Conservation (phyloP, 2,113 vertebrate genomes). For the Tauraco erythrolophus region DNA sequence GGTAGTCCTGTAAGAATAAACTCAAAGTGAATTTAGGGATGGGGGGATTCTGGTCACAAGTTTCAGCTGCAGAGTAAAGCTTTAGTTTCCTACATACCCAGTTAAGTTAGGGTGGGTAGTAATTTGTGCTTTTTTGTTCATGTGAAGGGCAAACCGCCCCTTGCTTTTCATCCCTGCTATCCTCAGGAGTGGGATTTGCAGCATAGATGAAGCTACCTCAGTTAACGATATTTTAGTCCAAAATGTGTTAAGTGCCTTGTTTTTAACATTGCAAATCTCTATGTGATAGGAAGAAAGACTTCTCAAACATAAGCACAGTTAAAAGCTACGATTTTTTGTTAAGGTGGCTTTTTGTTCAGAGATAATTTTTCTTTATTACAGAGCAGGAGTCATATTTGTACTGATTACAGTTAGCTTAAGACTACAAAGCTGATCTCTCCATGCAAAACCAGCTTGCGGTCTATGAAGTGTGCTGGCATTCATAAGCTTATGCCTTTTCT, state of each 20-base stretch:
- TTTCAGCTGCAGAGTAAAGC: neutral
- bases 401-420: neutral
- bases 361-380: neutral
- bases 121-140: neutral
- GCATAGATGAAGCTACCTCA: neutral
- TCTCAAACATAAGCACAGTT: neutral
- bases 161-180: neutral
- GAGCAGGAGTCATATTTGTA: neutral
- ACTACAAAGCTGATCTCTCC: neutral
- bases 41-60: rapidly evolving
- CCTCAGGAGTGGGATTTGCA: neutral
- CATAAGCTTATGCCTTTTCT: neutral
- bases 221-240: neutral
- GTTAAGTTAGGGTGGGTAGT: neutral
- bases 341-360: neutral
- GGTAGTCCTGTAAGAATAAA: neutral
- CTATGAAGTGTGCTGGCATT: neutral
- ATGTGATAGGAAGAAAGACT: neutral
- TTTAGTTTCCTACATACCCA: neutral
- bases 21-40: neutral
- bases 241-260: neutral
- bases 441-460: neutral
- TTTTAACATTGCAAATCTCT: neutral
- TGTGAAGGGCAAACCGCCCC: neutral
- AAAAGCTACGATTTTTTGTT: neutral